Conservation (phyloP, 2,888 invertebrate genomes). For the Ommatoiulus sabulosus region DNA sequence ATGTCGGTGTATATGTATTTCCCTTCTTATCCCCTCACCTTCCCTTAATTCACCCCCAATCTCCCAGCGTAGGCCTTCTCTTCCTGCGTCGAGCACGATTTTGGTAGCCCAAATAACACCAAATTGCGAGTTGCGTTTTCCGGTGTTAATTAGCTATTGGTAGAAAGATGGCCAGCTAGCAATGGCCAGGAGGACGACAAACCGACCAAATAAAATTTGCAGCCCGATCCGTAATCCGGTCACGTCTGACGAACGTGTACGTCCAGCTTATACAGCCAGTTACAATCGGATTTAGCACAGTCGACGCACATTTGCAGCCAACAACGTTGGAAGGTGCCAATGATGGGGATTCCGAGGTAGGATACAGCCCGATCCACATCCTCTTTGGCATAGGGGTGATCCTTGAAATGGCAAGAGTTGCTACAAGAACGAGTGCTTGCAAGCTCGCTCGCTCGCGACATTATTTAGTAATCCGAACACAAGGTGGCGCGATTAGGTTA, state of each 20-base stretch:
- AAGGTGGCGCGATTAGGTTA: no score
- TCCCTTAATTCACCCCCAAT: constrained; percentile 36
- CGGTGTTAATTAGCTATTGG: constrained; percentile 59
- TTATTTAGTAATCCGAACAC: no score
- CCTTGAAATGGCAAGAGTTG: neutral
- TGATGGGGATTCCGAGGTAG: constrained; percentile 11
- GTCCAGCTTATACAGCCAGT: constrained; percentile 56
- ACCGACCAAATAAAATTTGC: constrained; percentile 57
- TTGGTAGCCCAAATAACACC: constrained; percentile 57
- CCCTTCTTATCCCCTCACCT: constrained; percentile 42
- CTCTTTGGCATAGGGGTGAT: neutral
- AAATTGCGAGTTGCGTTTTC: constrained; percentile 58
- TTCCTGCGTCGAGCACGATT: constrained; percentile 53
- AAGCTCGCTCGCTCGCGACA: no score
- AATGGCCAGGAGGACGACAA: constrained; percentile 52
- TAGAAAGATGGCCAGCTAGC: constrained; percentile 48
- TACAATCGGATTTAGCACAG: constrained; percentile 55
- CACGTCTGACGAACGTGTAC: constrained; percentile 55
- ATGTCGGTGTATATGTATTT: neutral
- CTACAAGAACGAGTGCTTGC: neutral
- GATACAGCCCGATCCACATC: neutral
- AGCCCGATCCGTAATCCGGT: constrained; percentile 52
- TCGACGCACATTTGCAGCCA: constrained; percentile 50
- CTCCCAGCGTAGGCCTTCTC: constrained; percentile 47
- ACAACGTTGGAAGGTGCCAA: constrained; percentile 49